Base-by-base conservation (phyloP, 2,888 invertebrate genomes). In the Nomada fucata region DNA sequence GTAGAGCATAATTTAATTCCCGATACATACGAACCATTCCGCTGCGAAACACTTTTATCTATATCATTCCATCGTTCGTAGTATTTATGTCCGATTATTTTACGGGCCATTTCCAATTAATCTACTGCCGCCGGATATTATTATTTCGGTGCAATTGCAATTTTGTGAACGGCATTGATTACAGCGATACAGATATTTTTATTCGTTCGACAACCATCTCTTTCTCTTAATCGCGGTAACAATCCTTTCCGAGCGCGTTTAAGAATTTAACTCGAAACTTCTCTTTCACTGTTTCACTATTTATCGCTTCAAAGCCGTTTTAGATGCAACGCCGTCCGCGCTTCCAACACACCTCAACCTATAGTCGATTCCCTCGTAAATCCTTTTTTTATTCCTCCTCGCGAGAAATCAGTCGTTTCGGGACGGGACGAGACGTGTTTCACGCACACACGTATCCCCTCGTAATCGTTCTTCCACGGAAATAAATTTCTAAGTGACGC, bases 401-500 rank as follows among this genome's bases (percentile, higher is more conserved):
- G 3, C 60, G 71, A 71, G 65, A 74, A 64, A 29, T 65, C 60
- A 7, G 5, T 36, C 36, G 36, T 36, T 36, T 36, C 36, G 36
- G 36, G 36, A 36, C 36, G 36, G 0, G 36, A 36, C 61, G 29
- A 18, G 42, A 72, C 68, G 3, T 53, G 68, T n/a, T 20, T 9
- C 2, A 7, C 26, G n/a, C n/a, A 2, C 47, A 9, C 55, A 5
- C 52, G 9, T 52, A 26, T 13, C 47, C 50, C 29, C 53, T 69
- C 20, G 42, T 59, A 69, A 59, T 61, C 44, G 23, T 42, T 59
- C 26, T 60, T 15, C n/a, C 57, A 65, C 42, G 44, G 64, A 70
- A 64, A 81, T 82, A 76, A 80, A 82, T 80, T 82, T 81, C 74
- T 42, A 20, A 50, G 13, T 63, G 47, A 36, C 42, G 50, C 60